These are phyloP conservation scores for Drosophila melanogaster DNA, from an alignment of 1,140 invertebrate genomes.

Conservation along the genomic window DNA sequence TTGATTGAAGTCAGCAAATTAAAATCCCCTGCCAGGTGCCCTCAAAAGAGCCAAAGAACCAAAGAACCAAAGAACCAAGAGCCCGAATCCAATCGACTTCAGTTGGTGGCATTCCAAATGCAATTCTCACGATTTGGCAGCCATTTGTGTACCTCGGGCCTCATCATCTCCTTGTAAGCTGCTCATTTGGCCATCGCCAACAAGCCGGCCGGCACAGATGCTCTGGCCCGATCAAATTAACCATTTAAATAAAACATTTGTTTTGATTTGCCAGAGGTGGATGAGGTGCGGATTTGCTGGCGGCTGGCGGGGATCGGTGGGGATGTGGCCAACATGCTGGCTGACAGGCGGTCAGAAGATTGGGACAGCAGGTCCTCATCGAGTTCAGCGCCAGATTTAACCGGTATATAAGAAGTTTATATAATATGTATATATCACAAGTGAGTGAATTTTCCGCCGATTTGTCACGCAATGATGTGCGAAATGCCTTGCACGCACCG, in stretches of 20 bases:
- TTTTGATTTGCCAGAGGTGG: slow-evolving; percentile 57
- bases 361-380: slow-evolving; percentile 1
- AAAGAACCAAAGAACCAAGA: not conserved
- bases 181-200: slow-evolving; percentile 66
- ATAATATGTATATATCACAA: no score
- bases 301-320: not conserved
- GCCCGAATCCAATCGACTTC: not conserved
- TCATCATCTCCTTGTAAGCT: slow-evolving; percentile 75
- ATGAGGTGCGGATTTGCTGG: not conserved
- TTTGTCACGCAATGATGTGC: slow-evolving; percentile 35
- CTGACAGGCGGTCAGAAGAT: slow-evolving; percentile 57
- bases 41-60: not conserved
- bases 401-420: not conserved
- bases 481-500: slow-evolving; percentile 18
- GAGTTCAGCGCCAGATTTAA: slow-evolving; percentile 12
- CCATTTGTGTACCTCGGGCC: slow-evolving; percentile 56
- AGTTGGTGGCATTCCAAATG: slow-evolving; percentile 45
- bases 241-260: slow-evolving; percentile 82
- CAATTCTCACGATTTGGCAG: slow-evolving; percentile 79
- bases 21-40: slow-evolving; percentile 55
- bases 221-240: slow-evolving; percentile 66
- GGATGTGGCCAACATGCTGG: slow-evolving; percentile 34
- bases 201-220: slow-evolving; percentile 28
- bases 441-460: not conserved
- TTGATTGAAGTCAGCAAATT: slow-evolving; percentile 79